phyloP scores from a whole-genome alignment of 1,140 invertebrate genomes.

The Aleiodes sp. region DNA sequence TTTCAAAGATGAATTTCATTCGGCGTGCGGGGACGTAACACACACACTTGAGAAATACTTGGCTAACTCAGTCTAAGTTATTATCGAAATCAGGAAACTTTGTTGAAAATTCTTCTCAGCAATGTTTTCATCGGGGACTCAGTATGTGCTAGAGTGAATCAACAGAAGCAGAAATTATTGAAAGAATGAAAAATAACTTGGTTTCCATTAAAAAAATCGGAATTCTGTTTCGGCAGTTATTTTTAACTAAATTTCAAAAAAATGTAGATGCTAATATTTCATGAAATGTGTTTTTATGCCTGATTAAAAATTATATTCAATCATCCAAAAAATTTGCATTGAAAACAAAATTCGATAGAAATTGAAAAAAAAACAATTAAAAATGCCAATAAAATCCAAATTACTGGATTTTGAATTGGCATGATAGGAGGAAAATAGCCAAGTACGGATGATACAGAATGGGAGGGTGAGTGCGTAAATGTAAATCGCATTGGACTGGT shows the following conservation, averaged over 20 bases:
- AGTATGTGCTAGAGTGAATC: neutral
- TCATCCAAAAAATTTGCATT: neutral
- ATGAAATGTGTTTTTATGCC: no score
- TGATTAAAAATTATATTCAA: no score
- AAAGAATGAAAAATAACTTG: neutral
- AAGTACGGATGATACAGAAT: neutral
- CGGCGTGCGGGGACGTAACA: neutral
- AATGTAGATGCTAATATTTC: no score
- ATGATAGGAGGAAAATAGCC: neutral
- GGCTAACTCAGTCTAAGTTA: neutral
- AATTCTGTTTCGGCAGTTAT: no score
- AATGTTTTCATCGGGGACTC: neutral
- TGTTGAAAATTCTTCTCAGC: neutral
- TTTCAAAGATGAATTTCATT: neutral
- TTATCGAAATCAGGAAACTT: slow-evolving; percentile 15
- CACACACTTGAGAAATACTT: neutral
- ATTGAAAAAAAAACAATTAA: neutral
- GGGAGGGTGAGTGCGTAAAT: neutral
- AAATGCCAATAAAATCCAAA: neutral
- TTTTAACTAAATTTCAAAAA: no score
- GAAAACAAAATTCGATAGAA: neutral
- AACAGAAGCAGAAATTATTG: neutral
- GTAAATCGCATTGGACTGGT: slow-evolving; percentile 5
- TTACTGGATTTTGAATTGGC: neutral
- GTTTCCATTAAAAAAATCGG: neutral